These are phyloP conservation scores for Aphaenogaster floridana DNA, from an alignment of 1,140 invertebrate species.

Conservation along the genomic window DNA sequence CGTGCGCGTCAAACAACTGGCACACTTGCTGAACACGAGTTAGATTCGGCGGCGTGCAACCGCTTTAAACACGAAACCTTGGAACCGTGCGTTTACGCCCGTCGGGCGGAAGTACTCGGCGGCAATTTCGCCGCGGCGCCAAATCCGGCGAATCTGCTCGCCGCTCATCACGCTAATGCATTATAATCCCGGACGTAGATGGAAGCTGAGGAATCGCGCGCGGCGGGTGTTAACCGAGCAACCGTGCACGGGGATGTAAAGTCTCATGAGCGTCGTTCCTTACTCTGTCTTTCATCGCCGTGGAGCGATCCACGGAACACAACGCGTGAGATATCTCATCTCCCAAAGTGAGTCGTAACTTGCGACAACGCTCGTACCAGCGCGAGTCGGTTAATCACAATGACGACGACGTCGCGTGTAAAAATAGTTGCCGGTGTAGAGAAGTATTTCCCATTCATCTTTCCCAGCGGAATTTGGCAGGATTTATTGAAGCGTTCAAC, in stretches of 20 bases:
- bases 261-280: conserved; percentile 23
- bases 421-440: background rate
- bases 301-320: conserved; percentile 4
- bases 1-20: conserved; percentile 21
- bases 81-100: conserved; percentile 27
- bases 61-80: conserved; percentile 26
- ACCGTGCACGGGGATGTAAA: background rate
- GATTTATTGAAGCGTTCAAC: background rate
- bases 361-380: background rate
- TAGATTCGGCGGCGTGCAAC: conserved; percentile 24
- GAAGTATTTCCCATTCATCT: background rate
- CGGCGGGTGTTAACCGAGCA: conserved; percentile 39
- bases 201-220: conserved; percentile 40
- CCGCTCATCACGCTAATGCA: conserved; percentile 53
- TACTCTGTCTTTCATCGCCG: conserved; percentile 24
- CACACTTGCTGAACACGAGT: conserved; percentile 22
- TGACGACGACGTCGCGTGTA: background rate
- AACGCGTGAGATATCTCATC: conserved; percentile 38
- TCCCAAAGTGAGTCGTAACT: conserved; percentile 30
- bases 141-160: conserved; percentile 49
- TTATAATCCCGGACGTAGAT: conserved; percentile 47
- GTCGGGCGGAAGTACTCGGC: conserved; percentile 40
- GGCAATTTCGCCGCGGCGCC: conserved; percentile 35
- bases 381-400: conserved; percentile 1
- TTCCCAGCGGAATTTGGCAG: background rate